A percentile compares a stretch with the other conserved stretches of the same genome.
Evolutionary conservation across 1,140 invertebrate species (phyloP).

Genomic region (Ectropis grisescens): DNA sequence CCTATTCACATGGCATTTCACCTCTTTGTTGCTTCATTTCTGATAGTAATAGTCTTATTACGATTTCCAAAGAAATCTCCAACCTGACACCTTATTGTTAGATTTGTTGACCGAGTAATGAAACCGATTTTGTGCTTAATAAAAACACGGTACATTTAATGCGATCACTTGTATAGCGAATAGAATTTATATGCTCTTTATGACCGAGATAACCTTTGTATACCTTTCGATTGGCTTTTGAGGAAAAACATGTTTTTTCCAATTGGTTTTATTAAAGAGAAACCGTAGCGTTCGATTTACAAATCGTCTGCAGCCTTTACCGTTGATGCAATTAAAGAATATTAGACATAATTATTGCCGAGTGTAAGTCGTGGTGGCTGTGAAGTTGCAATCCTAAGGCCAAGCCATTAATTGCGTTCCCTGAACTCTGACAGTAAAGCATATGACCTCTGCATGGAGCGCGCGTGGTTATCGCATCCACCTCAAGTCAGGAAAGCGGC

Average conservation of each 20-base stretch:
- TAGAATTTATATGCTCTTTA: slow-evolving; percentile 13
- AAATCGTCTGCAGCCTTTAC: no score
- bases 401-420: slow-evolving; percentile 14
- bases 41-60: slow-evolving; percentile 64
- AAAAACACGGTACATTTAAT: slow-evolving; percentile 1
- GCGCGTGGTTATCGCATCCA: slow-evolving; percentile 42
- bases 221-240: no score
- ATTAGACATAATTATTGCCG: no score
- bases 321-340: no score
- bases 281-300: no score
- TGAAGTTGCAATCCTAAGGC: slow-evolving; percentile 6
- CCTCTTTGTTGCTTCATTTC: slow-evolving; percentile 66
- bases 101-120: no score
- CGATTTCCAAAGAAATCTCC: slow-evolving; percentile 2
- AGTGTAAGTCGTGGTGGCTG: no score
- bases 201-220: slow-evolving; percentile 12
- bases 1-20: slow-evolving; percentile 66
- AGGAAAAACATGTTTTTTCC: no score
- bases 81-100: no score
- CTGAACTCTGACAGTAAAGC: slow-evolving; percentile 21
- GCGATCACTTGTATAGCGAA: slow-evolving; percentile 14
- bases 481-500: slow-evolving; percentile 17
- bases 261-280: no score
- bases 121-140: no score
- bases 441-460: no score